Conservation (phyloP, 2,888 invertebrate genomes). For the Sarcophaga caerulescens region DNA sequence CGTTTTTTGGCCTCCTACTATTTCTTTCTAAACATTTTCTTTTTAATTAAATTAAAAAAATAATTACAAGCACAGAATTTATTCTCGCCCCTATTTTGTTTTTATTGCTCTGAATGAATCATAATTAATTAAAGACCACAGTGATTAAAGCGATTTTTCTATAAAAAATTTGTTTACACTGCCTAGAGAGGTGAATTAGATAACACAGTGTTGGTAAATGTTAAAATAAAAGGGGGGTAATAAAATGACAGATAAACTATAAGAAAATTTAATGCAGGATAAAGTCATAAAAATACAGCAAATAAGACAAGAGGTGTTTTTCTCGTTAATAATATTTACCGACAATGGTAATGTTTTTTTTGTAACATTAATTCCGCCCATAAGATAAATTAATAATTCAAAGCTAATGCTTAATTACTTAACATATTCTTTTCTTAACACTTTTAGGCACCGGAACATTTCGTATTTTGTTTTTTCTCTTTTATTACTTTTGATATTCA, state of each 20-base stretch:
- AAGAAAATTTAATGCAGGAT: not conserved
- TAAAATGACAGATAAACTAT: not conserved
- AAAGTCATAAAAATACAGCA: not conserved
- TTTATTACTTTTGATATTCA: conserved; percentile 18
- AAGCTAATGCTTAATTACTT: not conserved
- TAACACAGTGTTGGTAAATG: not conserved
- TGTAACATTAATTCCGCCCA: too few relatives aligned
- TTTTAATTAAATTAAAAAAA: too few relatives aligned
- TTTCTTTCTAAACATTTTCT: too few relatives aligned
- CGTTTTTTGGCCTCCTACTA: too few relatives aligned
- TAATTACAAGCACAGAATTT: too few relatives aligned
- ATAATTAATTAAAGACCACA: too few relatives aligned
- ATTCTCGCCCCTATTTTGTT: too few relatives aligned
- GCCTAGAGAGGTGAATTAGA: not conserved
- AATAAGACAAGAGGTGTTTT: too few relatives aligned
- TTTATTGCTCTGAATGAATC: too few relatives aligned
- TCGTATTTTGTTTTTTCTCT: not conserved
- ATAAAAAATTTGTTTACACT: not conserved
- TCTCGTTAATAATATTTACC: too few relatives aligned
- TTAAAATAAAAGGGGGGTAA: not conserved
- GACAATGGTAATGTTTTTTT: too few relatives aligned
- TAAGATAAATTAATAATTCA: too few relatives aligned
- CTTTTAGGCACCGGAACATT: not conserved
- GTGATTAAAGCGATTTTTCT: not conserved
- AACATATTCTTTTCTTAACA: not conserved